Evolutionary conservation across 2,113 vertebrate genomes (phyloP), one percentile per base, ranked within the genome.

Genomic region (Marcusenius ussheri): DNA sequence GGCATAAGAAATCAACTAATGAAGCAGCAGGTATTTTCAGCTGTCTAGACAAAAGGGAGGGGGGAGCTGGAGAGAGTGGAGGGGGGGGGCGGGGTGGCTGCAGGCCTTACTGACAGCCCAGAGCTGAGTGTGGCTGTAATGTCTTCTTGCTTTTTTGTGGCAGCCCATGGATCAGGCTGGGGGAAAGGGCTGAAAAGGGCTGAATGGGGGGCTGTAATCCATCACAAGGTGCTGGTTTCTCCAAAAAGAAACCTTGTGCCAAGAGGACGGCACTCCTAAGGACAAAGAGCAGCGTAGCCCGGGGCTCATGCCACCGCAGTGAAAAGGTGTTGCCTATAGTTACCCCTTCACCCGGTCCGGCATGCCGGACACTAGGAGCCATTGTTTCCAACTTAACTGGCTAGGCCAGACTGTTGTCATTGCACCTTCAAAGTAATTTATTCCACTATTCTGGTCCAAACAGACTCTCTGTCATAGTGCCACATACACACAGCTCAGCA

Each of bases 251-350:
- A 94, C 56, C 94, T 95, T 95, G 94, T 93, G 94, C 94, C 95
- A 93, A 95, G 95, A 95, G 94, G 93, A 96, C 93, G 94, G 94
- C 94, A 94, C 95, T 96, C 94, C 93, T 94, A 93, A 56, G 93
- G 94, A 95, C 95, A 96, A 96, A 95, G 95, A 95, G 94, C 94
- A 95, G 94, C 94, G 95, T 95, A 95, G 94, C 95, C 93, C 94
- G 92, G 93, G 94, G 94, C 95, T 96, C 95, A 95, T 94, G 94
- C 92, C 94, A 95, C 93, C 93, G 93, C 93, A 91, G 93, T 95
- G 95, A 95, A 95, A 95, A 95, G 94, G 94, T 96, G 95, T 96
- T 91, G 90, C 90, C 91, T 89, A 90, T 90, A 89, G 91, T 92
- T 91, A 92, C 90, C 83, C 83, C 88, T 62, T 89, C 80, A 91